Base-by-base conservation (phyloP, 1,140 invertebrate genomes). In the Leptinotarsa texana region DNA sequence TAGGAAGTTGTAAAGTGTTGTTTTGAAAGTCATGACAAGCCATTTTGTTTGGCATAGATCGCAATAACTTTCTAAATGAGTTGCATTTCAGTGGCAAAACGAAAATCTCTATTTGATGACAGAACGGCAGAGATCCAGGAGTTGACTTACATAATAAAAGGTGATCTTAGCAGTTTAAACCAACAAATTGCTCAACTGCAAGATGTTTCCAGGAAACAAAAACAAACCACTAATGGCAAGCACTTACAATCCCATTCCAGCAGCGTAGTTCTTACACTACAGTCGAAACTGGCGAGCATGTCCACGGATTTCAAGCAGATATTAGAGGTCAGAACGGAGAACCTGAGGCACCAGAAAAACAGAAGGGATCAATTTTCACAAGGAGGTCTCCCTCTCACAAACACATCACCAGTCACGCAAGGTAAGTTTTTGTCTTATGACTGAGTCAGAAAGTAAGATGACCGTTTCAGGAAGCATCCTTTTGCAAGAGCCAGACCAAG, bases 81-180 rank as follows among this genome's bases (percentile, higher is more conserved):
- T 67, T 67, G 8, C 17, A 4, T 92, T 90, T 62, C 84, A 97
- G 95, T 99, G 90, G 97, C 98, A 5, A 99, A 98, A 88, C 93
- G 94, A 82, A 98, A 97, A 86, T 98, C 96, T 0, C 88, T 99
- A 63, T 99, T 99, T 88, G 96, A 99, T 87, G 98, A 99, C 83
- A 89, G 94, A 85, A 94, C 96, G 63, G 89, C 93, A 74, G 98
- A 99, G 89, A 98, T 99, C 70, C 96, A 99, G 86, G 96, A 99
- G 85, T 86, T 99, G 57, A 99, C 97, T 1, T 97, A 96, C 82
- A 98, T 99, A 63, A 98, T 99, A 42, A 99, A 99, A 88, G 94
- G 96, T 80, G 98, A 99, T 86, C 90, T 99, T 70, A 94, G 92
- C 85, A 95, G 93, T 81, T 89, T 99, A 71, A 99, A 99, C 88